phyloP scores from a whole-genome alignment of 2,113 vertebrate genomes.

The Leptobrachium leishanense region DNA sequence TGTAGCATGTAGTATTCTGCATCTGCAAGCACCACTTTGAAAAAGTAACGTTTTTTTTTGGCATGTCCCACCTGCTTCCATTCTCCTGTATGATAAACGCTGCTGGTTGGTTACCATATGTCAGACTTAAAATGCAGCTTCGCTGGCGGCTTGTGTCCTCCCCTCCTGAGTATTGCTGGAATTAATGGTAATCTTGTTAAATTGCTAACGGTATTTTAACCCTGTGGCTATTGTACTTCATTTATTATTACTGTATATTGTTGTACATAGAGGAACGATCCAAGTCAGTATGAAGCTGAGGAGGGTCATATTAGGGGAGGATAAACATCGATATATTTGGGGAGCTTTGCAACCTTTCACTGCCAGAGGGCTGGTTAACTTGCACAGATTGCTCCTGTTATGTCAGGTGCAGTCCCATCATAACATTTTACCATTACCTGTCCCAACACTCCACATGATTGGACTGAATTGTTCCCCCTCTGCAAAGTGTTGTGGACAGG shows the following conservation, averaged over 20 bases:
- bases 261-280: constrained; percentile 33
- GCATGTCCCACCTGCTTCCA: neutral
- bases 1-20: neutral
- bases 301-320: neutral
- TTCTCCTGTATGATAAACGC: neutral
- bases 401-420: neutral
- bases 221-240: constrained; percentile 35
- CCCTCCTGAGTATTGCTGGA: neutral
- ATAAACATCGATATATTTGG: neutral
- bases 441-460: too few relatives aligned
- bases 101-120: neutral
- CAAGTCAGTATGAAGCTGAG: constrained; percentile 11
- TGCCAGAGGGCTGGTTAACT: constrained; percentile 15
- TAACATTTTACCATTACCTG: too few relatives aligned
- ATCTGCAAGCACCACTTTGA: neutral
- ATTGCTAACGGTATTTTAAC: constrained; percentile 45
- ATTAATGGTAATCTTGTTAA: constrained; percentile 29
- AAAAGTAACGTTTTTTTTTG: neutral
- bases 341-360: constrained; percentile 25
- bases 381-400: constrained; percentile 1
- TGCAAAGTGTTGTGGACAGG: too few relatives aligned
- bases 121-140: neutral
- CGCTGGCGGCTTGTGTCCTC: neutral
- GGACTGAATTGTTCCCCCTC: too few relatives aligned
- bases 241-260: constrained; percentile 45